Base-by-base conservation (phyloP, 2,888 invertebrate species). In the Pimpla rufipes region DNA sequence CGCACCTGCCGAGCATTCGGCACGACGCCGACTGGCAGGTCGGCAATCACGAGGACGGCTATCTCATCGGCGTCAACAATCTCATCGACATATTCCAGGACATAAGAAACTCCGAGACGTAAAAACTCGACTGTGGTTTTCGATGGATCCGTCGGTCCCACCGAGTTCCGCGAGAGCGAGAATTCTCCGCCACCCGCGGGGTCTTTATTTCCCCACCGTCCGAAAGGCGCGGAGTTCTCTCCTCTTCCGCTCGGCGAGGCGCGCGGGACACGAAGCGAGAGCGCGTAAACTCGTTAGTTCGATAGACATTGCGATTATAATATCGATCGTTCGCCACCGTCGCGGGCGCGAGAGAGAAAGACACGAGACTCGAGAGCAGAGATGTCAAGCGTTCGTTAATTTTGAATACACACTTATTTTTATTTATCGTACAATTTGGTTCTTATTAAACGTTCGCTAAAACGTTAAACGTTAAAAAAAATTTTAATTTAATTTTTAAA, bases 1-100 rank as follows among this genome's bases (percentile, higher is more conserved):
- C 95, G 0, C 95, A 96, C 84, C 94, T 96, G 83, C 82, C 87
- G 2, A 94, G 93, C 50, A 97, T 98, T 80, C 95, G 96, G 89
- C 99, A 99, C 93, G 95, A 95, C 84, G 95, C 96, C 23, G 96
- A 96, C 73, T 99, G 99, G 99, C 96, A 96, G 91, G 98, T 98
- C 82, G 98, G 98, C 55, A 99, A 98, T 93, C 98, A 98, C 92
- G 99, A 99, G 94, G 99, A 99, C 91, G 99, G 99, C 84, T 99
- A 98, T 94, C 95, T 98, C 87, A 97, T 97, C 86, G 99, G 99
- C 83, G 95, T 99, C 70, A 97, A 98, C 91, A 98, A 98, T 94
- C 94, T 99, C 86, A 97, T 98, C 88, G 96, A 96, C 86, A 96
- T 98, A 87, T 97, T 98, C 89, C 95, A 95, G 91, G 95, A 96